Percentiles rank a stretch among this genome's conserved stretches.
Conservation (phyloP, 2,113 vertebrate species). For the Urocolius indicus region DNA sequence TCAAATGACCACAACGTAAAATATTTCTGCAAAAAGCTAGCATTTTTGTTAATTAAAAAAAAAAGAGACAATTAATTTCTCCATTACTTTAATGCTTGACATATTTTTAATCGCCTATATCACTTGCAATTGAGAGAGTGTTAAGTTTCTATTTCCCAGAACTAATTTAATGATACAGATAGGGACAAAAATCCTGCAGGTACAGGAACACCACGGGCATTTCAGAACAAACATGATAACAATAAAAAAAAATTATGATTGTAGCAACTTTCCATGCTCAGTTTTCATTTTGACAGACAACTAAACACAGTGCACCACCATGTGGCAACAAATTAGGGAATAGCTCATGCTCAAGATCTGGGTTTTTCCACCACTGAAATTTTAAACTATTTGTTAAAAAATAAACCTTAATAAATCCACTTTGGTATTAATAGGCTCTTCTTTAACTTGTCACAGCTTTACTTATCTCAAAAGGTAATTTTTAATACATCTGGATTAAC, state of each 20-base stretch:
- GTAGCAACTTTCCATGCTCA: conserved; percentile 17
- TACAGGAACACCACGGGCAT: background rate
- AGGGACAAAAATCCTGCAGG: background rate
- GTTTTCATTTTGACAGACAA: conserved; percentile 41
- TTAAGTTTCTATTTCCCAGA: background rate
- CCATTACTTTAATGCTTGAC: rapidly evolving
- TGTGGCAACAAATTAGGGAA: conserved; percentile 45
- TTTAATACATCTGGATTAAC: background rate
- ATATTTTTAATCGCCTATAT: background rate
- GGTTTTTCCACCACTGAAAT: background rate
- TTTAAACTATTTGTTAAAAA: background rate
- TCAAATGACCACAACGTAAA: background rate
- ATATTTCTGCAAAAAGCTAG: background rate
- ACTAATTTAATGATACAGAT: background rate
- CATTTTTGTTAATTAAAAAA: background rate
- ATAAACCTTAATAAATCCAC: background rate
- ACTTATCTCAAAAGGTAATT: background rate
- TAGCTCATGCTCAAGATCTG: background rate
- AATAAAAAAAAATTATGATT: background rate
- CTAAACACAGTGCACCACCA: conserved; percentile 67
- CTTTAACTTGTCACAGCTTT: background rate
- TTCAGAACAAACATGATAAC: background rate
- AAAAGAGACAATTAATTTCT: background rate
- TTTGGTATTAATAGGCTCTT: background rate
- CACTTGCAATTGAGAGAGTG: background rate